Conservation (phyloP, 2,888 invertebrate species). For the Aleiodes alternator region DNA sequence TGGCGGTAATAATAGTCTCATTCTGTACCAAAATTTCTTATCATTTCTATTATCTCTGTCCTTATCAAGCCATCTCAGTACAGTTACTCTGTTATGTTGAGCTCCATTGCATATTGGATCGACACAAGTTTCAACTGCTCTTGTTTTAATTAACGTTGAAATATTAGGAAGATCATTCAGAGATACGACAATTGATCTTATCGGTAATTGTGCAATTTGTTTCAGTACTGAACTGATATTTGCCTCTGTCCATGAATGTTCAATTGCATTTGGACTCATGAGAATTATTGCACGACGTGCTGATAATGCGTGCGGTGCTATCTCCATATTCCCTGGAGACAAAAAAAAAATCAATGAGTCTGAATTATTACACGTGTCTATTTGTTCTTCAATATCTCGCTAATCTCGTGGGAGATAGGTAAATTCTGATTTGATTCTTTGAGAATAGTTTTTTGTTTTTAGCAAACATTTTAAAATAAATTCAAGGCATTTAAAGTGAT, state of each 20-base stretch:
- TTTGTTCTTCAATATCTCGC: no score
- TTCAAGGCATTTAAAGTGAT: background rate
- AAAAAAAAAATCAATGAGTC: slow-evolving; percentile 3
- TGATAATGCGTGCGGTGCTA: slow-evolving; percentile 77
- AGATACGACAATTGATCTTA: slow-evolving; percentile 72
- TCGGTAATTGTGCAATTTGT: slow-evolving; percentile 73
- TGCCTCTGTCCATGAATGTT: slow-evolving; percentile 75
- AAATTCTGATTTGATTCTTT: background rate
- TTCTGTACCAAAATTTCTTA: slow-evolving; percentile 81
- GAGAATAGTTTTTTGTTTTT: background rate
- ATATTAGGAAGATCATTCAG: slow-evolving; percentile 74
- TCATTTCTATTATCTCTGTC: slow-evolving; percentile 69
- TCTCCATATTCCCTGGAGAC: slow-evolving; percentile 79
- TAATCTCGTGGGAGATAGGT: no score
- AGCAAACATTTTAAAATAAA: background rate
- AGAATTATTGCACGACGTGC: slow-evolving; percentile 76
- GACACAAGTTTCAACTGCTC: slow-evolving; percentile 74
- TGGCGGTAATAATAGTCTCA: slow-evolving; percentile 81
- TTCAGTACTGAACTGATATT: slow-evolving; percentile 75
- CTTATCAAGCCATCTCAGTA: slow-evolving; percentile 62
- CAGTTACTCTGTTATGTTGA: slow-evolving; percentile 62
- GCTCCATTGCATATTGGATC: slow-evolving; percentile 74
- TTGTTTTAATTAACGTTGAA: slow-evolving; percentile 72
- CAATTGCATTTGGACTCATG: slow-evolving; percentile 75
- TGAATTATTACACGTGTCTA: no score